Percentiles rank a stretch among this genome's conserved stretches.
phyloP scores from a whole-genome alignment of 1,140 invertebrate species.

The Papilio helenus region DNA sequence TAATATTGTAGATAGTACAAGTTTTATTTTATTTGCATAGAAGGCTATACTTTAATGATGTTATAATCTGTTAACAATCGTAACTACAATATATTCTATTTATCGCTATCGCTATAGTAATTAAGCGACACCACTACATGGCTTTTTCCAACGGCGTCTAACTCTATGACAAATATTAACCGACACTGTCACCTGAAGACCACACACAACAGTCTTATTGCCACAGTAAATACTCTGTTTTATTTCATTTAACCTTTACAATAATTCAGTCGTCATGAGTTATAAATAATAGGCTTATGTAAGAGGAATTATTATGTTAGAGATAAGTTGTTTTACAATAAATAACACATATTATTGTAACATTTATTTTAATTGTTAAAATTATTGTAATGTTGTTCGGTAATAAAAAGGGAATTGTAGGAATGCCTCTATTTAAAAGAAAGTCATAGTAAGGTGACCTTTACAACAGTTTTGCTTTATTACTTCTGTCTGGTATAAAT shows the following conservation, averaged over 20 bases:
- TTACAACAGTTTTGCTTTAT: neutral
- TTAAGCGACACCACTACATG: slow-evolving; percentile 40
- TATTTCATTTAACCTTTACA: slow-evolving; percentile 37
- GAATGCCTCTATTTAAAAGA: too few species aligned
- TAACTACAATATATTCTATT: neutral
- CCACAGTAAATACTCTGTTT: slow-evolving; percentile 43
- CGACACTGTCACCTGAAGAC: slow-evolving; percentile 59
- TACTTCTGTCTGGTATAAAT: too few species aligned
- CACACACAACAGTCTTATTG: slow-evolving; percentile 65
- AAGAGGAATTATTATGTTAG: neutral
- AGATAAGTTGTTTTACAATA: neutral
- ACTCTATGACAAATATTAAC: slow-evolving; percentile 66
- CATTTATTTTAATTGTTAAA: neutral
- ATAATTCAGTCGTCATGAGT: slow-evolving; percentile 10
- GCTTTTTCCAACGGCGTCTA: slow-evolving; percentile 61
- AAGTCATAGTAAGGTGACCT: neutral
- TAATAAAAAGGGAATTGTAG: too few species aligned
- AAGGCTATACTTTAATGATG: neutral
- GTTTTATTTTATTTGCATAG: neutral
- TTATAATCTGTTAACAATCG: neutral
- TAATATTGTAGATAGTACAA: neutral
- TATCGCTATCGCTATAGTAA: slow-evolving; percentile 46
- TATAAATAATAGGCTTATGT: slow-evolving; percentile 4
- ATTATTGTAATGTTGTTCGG: too few species aligned
- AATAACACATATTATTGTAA: neutral